Conservation (phyloP, 2,888 invertebrate species). For the Pinctada fucata region DNA sequence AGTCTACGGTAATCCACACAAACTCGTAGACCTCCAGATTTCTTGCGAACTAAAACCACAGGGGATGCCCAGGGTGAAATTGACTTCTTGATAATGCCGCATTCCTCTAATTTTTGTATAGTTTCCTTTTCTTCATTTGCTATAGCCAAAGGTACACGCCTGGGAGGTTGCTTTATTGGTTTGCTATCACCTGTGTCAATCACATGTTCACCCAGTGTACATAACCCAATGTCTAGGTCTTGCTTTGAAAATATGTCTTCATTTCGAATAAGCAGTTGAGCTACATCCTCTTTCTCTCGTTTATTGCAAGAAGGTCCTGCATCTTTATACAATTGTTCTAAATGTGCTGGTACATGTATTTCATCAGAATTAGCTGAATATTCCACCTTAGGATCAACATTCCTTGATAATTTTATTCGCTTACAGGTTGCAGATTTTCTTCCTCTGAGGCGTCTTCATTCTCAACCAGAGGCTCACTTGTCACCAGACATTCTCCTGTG, state of each 20-base stretch:
- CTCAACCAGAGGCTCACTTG: neutral
- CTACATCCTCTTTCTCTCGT: neutral
- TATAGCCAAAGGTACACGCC: slow-evolving; percentile 40
- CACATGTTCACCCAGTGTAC: slow-evolving; percentile 39
- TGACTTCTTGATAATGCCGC: slow-evolving; percentile 36
- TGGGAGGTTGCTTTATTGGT: slow-evolving; percentile 43
- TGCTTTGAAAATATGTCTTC: slow-evolving; percentile 32
- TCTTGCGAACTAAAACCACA: slow-evolving; percentile 38
- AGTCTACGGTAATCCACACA: slow-evolving; percentile 41
- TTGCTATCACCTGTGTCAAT: slow-evolving; percentile 38
- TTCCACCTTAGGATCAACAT: neutral
- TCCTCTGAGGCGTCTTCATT: neutral
- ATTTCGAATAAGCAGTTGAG: slow-evolving; percentile 18
- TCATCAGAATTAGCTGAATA: neutral
- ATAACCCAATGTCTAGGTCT: slow-evolving; percentile 42
- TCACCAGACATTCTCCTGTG: neutral
- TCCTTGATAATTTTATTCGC: neutral
- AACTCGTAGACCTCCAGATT: slow-evolving; percentile 18
- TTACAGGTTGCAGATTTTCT: neutral
- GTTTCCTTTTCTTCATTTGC: slow-evolving; percentile 40
- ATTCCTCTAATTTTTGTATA: slow-evolving; percentile 32
- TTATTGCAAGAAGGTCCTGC: neutral
- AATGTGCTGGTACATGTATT: neutral
- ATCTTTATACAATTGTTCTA: neutral
- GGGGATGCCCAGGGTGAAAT: slow-evolving; percentile 40